A percentile compares a stretch with the other conserved stretches of the same genome.
Evolutionary conservation across 2,888 invertebrate genomes (phyloP).

Genomic region (Matsumyia berberina): DNA sequence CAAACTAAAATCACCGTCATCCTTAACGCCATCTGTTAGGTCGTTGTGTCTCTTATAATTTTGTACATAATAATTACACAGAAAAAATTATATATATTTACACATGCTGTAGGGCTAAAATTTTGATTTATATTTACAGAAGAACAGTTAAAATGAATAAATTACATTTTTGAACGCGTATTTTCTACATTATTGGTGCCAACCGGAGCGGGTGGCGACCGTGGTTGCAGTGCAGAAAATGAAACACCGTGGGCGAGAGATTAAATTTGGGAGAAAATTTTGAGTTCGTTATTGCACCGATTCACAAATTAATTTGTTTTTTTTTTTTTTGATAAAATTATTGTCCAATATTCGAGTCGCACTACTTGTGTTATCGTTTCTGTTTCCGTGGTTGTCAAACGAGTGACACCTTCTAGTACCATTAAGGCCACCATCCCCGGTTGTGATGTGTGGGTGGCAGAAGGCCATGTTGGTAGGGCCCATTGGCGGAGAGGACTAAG

Average conservation of each 20-base stretch:
- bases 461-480: slow-evolving; percentile 82
- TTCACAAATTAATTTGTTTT: slow-evolving; percentile 55
- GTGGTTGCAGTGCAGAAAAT: slow-evolving; percentile 52
- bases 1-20: slow-evolving; percentile 28
- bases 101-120: background rate
- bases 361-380: slow-evolving; percentile 63
- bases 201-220: slow-evolving; percentile 49
- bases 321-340: slow-evolving; percentile 72
- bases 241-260: slow-evolving; percentile 3
- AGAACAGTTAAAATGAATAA: slow-evolving; percentile 43
- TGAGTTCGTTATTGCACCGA: slow-evolving; percentile 80
- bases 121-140: slow-evolving; percentile 63
- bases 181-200: slow-evolving; percentile 30
- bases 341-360: slow-evolving; percentile 82
- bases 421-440: slow-evolving; percentile 84
- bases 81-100: slow-evolving; percentile 19
- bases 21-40: background rate
- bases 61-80: slow-evolving; percentile 65
- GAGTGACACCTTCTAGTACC: slow-evolving; percentile 79
- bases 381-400: slow-evolving; percentile 21
- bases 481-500: slow-evolving; percentile 85
- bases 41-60: background rate
- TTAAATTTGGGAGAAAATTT: slow-evolving; percentile 35
- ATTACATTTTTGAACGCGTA: slow-evolving; percentile 33
- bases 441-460: slow-evolving; percentile 80